phyloP scores from a whole-genome alignment of 2,888 invertebrate species.

The Oeneis ivallda region DNA sequence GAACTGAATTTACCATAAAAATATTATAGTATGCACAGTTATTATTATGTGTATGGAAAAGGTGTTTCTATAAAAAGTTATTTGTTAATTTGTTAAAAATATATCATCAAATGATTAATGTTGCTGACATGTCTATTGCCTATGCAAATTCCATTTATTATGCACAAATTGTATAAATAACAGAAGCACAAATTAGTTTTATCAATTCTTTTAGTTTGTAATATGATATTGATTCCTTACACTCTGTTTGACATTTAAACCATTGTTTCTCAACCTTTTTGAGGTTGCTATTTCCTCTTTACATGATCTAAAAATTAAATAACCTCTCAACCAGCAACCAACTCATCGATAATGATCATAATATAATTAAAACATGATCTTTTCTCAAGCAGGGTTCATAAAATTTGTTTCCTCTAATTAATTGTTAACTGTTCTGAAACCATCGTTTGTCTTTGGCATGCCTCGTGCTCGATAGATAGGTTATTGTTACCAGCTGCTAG shows the following conservation, averaged over 20 bases:
- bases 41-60: constrained; percentile 28
- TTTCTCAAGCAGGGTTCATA: no score
- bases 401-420: no score
- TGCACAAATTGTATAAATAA: constrained; percentile 44
- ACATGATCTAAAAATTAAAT: no score
- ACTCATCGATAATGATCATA: no score
- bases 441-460: no score
- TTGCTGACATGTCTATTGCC: constrained; percentile 29
- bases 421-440: no score
- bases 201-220: constrained; percentile 36
- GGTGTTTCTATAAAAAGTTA: constrained; percentile 34
- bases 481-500: no score
- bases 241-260: not conserved
- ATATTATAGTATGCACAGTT: constrained; percentile 22
- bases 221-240: constrained; percentile 31
- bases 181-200: constrained; percentile 37
- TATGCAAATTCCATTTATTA: constrained; percentile 35
- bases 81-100: constrained; percentile 32
- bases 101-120: constrained; percentile 30
- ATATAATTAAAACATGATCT: no score
- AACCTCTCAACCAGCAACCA: no score
- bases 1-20: constrained; percentile 39
- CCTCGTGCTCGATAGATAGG: no score
- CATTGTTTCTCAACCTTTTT: constrained; percentile 14
- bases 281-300: not conserved